phyloP scores from a whole-genome alignment of 30 jellyfish, hydroid and myxozoan genomes.

The Pseudorhiza aurosa region DNA sequence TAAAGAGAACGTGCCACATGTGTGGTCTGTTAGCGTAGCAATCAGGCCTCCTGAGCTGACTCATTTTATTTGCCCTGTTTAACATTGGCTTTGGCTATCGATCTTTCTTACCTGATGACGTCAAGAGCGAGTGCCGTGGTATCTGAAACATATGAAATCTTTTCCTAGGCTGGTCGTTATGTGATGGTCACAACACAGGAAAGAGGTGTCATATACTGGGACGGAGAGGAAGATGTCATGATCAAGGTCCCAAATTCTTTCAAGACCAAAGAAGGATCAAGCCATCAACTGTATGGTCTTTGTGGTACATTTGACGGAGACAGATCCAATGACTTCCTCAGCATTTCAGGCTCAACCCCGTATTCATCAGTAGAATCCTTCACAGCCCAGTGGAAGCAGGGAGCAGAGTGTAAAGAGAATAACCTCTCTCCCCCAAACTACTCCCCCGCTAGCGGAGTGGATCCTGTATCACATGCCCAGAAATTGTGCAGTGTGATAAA shows the following conservation, averaged over 20 bases:
- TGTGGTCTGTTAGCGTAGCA: too few species aligned
- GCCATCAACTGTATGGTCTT: slow-evolving; percentile 87
- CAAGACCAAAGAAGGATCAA: slow-evolving; percentile 54
- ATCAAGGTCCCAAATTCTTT: slow-evolving; percentile 85
- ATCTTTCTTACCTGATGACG: too few species aligned
- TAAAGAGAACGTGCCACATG: too few species aligned
- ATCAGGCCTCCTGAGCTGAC: too few species aligned
- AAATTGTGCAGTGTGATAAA: slow-evolving; percentile 76
- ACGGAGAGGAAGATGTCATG: slow-evolving; percentile 93
- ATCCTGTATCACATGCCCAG: slow-evolving; percentile 71
- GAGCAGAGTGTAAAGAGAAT: slow-evolving; percentile 75
- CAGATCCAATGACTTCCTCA: slow-evolving; percentile 75
- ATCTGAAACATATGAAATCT: background rate
- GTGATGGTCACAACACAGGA: slow-evolving; percentile 91
- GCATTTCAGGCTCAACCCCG: slow-evolving; percentile 24
- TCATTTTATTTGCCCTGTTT: too few species aligned
- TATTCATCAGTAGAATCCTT: slow-evolving; percentile 37
- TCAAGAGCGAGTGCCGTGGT: too few species aligned
- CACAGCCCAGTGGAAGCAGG: slow-evolving; percentile 44
- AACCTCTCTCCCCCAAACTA: slow-evolving; percentile 36
- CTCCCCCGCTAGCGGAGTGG: slow-evolving; percentile 45
- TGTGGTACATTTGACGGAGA: slow-evolving; percentile 97
- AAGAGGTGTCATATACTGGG: slow-evolving; percentile 82
- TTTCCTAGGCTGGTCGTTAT: slow-evolving; percentile 92
- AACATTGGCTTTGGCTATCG: too few species aligned